phyloP scores from a whole-genome alignment of 2,797 vertebrate genomes.

The Danio kyathit region DNA sequence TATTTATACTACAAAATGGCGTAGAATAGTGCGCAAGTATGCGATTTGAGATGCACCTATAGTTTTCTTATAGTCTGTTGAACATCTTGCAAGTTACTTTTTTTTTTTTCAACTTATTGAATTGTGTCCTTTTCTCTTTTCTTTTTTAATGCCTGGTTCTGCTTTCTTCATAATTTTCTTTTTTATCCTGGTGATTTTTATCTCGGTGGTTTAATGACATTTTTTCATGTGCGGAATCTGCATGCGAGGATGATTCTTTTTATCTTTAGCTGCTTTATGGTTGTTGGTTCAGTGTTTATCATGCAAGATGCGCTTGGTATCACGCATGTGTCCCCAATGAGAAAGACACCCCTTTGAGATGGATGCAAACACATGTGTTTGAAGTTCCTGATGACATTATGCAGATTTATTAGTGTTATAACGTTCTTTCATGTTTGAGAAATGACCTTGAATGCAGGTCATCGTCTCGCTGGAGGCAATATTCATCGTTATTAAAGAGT shows the following conservation, averaged over 20 bases:
- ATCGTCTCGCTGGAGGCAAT: constrained; percentile 6
- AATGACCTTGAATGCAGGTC: constrained; percentile 4
- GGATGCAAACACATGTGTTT: constrained; percentile 20
- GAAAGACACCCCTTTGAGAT: not conserved
- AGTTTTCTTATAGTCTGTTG: not conserved
- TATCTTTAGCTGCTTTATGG: not conserved
- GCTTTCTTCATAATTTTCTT: not conserved
- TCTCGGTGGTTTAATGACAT: constrained; percentile 29
- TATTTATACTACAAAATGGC: too few species aligned
- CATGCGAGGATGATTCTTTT: constrained; percentile 6
- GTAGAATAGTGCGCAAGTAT: too few species aligned
- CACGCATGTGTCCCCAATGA: not conserved
- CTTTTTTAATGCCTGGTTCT: not conserved
- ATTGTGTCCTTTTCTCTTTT: not conserved
- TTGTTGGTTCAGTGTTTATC: constrained; percentile 16
- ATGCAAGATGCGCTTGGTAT: not conserved
- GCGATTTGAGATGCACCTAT: too few species aligned
- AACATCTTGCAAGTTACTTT: not conserved
- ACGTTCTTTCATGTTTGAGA: constrained; percentile 37
- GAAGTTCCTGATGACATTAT: constrained; percentile 13
- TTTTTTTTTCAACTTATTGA: not conserved
- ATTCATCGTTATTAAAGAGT: not conserved
- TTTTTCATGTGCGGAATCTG: not conserved
- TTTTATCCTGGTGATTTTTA: constrained; percentile 34
- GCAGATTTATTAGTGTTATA: constrained; percentile 20